phyloP scores from a whole-genome alignment of 2,888 invertebrate species.

The Platyscelio sp. region DNA sequence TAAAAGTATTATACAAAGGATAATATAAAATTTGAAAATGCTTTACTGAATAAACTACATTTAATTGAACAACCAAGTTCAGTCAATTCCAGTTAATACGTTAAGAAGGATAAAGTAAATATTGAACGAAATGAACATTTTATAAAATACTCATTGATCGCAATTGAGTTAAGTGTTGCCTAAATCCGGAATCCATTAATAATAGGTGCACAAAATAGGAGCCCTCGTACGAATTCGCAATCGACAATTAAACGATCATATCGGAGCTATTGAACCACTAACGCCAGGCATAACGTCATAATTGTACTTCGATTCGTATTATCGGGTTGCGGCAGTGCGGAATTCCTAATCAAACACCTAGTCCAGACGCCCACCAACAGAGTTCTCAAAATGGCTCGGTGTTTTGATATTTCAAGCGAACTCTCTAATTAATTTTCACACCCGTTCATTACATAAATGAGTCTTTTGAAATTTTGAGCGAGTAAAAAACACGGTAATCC shows the following conservation, averaged over 20 bases:
- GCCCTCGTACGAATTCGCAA: conserved; percentile 1
- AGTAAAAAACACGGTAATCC: too few species aligned
- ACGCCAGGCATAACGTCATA: conserved; percentile 30
- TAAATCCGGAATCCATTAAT: neutral
- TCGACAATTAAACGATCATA: conserved; percentile 42
- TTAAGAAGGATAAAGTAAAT: too few species aligned
- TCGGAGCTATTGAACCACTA: neutral
- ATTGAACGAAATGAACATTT: too few species aligned
- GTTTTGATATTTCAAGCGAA: conserved; percentile 38
- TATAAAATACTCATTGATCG: too few species aligned
- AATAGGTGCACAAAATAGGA: neutral
- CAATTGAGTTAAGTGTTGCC: neutral
- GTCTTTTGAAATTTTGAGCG: conserved; percentile 2
- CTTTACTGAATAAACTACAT: too few species aligned
- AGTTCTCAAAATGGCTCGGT: conserved; percentile 20
- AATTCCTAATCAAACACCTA: conserved; percentile 49
- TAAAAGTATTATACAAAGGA: too few species aligned
- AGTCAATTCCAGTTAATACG: too few species aligned
- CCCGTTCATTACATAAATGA: conserved; percentile 35
- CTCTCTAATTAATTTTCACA: conserved; percentile 44
- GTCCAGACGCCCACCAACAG: too few species aligned
- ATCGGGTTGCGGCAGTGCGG: conserved; percentile 20
- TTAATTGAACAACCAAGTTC: too few species aligned
- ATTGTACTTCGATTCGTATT: conserved; percentile 40
- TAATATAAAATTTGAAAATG: too few species aligned